A percentile compares a stretch with the other conserved stretches of the same genome.
Evolutionary conservation across 2,888 invertebrate genomes (phyloP).

Genomic region (Agonopterix arenella): DNA sequence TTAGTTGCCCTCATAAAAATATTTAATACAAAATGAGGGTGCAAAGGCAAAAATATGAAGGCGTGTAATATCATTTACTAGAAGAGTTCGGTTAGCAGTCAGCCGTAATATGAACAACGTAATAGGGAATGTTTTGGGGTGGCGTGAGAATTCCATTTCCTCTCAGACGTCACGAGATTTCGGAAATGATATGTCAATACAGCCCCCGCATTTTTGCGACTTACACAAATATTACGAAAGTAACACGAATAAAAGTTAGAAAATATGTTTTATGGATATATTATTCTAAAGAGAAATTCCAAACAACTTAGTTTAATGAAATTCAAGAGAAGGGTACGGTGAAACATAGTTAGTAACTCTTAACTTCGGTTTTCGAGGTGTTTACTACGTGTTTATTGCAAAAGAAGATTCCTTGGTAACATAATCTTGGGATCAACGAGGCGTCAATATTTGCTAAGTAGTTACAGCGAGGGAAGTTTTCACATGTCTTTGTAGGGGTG

Average conservation of each 20-base stretch:
- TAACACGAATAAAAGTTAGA: background rate
- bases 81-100: slow-evolving; percentile 18
- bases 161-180: slow-evolving; percentile 8
- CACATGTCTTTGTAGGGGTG: slow-evolving; percentile 34
- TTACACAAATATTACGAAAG: background rate
- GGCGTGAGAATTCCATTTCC: slow-evolving; percentile 17
- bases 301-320: slow-evolving; percentile 4
- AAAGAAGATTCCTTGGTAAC: slow-evolving; percentile 7
- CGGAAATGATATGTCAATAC: slow-evolving; percentile 8
- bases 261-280: slow-evolving; percentile 1
- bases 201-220: background rate
- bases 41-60: background rate
- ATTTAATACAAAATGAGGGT: background rate
- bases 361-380: slow-evolving; percentile 2
- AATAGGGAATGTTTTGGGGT: slow-evolving; percentile 9
- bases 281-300: slow-evolving; percentile 2
- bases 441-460: slow-evolving; percentile 31
- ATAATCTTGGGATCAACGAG: background rate
- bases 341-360: slow-evolving; percentile 5
- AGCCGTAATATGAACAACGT: slow-evolving; percentile 17
- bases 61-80: slow-evolving; percentile 3
- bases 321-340: background rate
- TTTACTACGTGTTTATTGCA: background rate
- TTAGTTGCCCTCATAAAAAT: too few relatives aligned
- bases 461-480: slow-evolving; percentile 49